A percentile compares a stretch with the other conserved stretches of the same genome.
Conservation (phyloP, 2,113 vertebrate genomes). For the Carassius auratus region DNA sequence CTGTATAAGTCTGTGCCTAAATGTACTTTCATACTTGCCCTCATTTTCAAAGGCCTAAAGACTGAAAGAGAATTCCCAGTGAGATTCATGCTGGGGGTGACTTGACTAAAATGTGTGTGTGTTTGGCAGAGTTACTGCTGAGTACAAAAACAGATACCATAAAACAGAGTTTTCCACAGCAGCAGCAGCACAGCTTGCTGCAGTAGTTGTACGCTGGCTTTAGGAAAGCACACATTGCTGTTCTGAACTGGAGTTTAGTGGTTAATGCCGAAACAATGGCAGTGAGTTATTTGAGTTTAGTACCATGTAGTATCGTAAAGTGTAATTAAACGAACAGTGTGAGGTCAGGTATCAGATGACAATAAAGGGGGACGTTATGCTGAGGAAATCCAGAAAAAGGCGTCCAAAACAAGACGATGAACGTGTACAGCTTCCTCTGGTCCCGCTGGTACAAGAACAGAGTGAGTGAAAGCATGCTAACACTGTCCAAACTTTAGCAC, state of each 20-base stretch:
- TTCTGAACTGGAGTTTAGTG: not conserved
- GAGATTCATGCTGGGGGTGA: conserved; percentile 22
- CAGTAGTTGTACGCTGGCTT: conserved; percentile 5
- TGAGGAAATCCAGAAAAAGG: conserved; percentile 63
- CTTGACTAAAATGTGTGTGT: conserved; percentile 3
- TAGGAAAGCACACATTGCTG: not conserved
- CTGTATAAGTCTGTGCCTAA: not conserved
- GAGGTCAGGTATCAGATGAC: not conserved
- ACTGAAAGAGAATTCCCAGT: not conserved
- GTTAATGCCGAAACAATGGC: not conserved
- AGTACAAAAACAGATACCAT: conserved; percentile 39
- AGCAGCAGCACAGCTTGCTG: conserved; percentile 5
- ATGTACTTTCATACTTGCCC: not conserved
- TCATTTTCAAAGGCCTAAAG: not conserved
- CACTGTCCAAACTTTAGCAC: not conserved
- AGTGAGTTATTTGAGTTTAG: not conserved
- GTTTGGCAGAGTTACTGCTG: conserved; percentile 31
- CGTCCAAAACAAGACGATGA: conserved; percentile 51
- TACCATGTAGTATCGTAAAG: not conserved
- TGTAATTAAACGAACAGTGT: not conserved
- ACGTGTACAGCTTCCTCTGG: conserved; percentile 62
- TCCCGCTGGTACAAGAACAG: conserved; percentile 55
- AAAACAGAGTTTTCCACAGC: conserved; percentile 1
- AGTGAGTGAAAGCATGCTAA: conserved; percentile 42
- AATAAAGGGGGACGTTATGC: conserved; percentile 53